A percentile compares a stretch with the other conserved stretches of the same genome.
These are phyloP conservation scores for Merodon equestris DNA, from an alignment of 2,888 invertebrate genomes.

Conservation along the genomic window DNA sequence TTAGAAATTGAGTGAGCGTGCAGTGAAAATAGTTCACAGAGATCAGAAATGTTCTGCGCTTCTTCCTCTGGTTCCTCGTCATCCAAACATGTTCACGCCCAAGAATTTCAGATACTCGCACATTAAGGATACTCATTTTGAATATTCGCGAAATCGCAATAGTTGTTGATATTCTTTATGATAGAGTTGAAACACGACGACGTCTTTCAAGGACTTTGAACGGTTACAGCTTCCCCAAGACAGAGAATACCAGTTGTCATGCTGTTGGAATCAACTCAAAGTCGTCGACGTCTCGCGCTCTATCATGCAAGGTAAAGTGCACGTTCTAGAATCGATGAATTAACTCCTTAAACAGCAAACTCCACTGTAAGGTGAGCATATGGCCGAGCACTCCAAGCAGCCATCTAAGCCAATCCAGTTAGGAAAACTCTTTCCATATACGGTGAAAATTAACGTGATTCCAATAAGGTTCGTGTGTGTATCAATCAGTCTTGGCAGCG, in stretches of 20 bases:
- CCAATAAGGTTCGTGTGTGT: slow-evolving; percentile 66
- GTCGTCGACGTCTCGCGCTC: background rate
- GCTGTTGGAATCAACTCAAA: slow-evolving; percentile 34
- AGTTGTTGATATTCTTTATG: no score
- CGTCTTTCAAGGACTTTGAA: slow-evolving; percentile 56
- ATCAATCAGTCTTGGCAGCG: slow-evolving; percentile 45
- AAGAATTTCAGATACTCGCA: no score
- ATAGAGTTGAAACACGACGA: no score
- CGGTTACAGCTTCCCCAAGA: slow-evolving; percentile 10
- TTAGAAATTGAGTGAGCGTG: slow-evolving; percentile 60
- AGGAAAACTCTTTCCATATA: slow-evolving; percentile 74
- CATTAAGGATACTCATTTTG: no score
- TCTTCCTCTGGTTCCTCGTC: no score
- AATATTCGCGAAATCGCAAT: slow-evolving; percentile 4
- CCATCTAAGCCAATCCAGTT: slow-evolving; percentile 71
- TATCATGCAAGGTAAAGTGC: slow-evolving; percentile 40
- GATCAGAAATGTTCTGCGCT: no score
- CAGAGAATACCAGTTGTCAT: slow-evolving; percentile 28
- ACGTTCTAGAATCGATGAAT: slow-evolving; percentile 54
- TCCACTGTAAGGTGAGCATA: slow-evolving; percentile 47
- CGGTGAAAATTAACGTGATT: slow-evolving; percentile 73
- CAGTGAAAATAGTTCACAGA: slow-evolving; percentile 29
- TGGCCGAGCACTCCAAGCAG: slow-evolving; percentile 50
- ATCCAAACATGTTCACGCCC: no score
- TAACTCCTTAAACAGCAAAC: slow-evolving; percentile 50